phyloP scores from a whole-genome alignment of 1,140 invertebrate species.

The Brachionus angularis region DNA sequence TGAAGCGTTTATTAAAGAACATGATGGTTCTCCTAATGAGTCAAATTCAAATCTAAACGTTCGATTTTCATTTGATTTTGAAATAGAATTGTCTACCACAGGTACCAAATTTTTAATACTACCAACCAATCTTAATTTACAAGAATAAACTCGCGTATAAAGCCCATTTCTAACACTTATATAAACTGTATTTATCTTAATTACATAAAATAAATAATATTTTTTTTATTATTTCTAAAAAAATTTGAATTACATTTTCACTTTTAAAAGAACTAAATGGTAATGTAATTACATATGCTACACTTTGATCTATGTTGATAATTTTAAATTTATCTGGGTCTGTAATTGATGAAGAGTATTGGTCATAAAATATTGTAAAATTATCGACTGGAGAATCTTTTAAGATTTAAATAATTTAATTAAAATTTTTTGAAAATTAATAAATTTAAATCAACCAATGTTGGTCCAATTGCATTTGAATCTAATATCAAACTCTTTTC shows the following conservation, averaged over 20 bases:
- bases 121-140: not conserved
- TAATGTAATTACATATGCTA: no score
- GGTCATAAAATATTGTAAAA: not conserved
- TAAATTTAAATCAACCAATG: not conserved
- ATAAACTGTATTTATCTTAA: not conserved
- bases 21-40: slow-evolving; percentile 38
- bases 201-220: no score
- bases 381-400: slow-evolving; percentile 9
- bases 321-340: not conserved
- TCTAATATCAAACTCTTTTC: slow-evolving; percentile 22
- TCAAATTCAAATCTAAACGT: slow-evolving; percentile 8
- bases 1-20: not conserved
- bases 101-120: not conserved
- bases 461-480: slow-evolving; percentile 7
- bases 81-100: not conserved
- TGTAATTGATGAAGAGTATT: not conserved
- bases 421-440: not conserved
- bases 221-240: no score
- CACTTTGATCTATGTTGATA: not conserved
- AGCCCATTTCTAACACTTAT: not conserved
- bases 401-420: not conserved
- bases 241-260: no score
- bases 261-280: no score
- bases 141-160: not conserved
- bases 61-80: not conserved